Evolutionary conservation across 2,797 vertebrate species (phyloP), one percentile per base, ranked within the genome.

Genomic region (Tapirus indicus): DNA sequence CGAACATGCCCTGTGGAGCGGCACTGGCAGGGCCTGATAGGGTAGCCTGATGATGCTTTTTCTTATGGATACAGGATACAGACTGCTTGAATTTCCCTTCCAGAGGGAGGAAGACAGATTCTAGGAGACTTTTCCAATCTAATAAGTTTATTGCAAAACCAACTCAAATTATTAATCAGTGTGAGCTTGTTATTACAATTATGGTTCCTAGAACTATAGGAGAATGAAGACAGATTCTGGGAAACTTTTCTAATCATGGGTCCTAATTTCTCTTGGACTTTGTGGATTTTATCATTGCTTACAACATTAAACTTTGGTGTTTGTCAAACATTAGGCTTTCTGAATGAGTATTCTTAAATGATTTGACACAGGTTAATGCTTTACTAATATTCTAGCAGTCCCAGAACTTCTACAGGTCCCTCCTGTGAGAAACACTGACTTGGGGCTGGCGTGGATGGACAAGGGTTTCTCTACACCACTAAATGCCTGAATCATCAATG

Each of bases 11-110:
- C 9, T 1, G 7, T 32, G 38, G 20, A n/a, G 35, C 27, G 0
- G 47, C n/a, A 10, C 5, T 35, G 32, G 49, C 47, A 1, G 47
- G n/a, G 4, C 25, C 35, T 17, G 14, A 23, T 0, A 0, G 8
- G 3, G 8, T 11, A 13, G 23, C 29, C 62, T 95, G 69, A 18
- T 32, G 58, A 21, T 8, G 1, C 7, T 77, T 56, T 49, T 54
- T 52, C 18, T 11, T 27, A 27, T 17, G 1, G 25, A 68, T 6
- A 0, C 18, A 75, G 35, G 27, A 13, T 23, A 1, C 1, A 16
- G 38, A 62, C 11, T 32, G 25, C 18, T 21, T 38, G 25, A 78
- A 17, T n/a, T 27, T 85, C 27, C 13, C 23, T 71, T 74, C 32
- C 44, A 4, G n/a, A 17, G 44, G 10, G 23, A 83, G 64, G 69